Percentiles rank a stretch among this genome's conserved stretches.
Evolutionary conservation across 1,140 invertebrate genomes (phyloP).

Genomic region (Hyposmocoma kahamanoa): DNA sequence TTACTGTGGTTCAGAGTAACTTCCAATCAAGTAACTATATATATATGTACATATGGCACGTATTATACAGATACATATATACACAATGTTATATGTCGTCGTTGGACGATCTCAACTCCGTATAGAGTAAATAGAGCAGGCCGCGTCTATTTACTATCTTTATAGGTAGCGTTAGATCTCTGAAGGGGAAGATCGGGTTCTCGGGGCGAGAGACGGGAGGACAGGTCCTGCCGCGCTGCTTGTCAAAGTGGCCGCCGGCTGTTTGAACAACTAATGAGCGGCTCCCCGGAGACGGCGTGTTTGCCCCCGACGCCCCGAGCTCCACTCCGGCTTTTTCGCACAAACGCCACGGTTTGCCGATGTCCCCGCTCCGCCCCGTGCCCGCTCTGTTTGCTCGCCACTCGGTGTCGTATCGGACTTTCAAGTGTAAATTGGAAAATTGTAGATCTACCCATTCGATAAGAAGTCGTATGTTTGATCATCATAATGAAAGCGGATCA

Average conservation of each 20-base stretch:
- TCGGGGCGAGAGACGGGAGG: slow-evolving; percentile 21
- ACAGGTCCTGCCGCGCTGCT: slow-evolving; percentile 36
- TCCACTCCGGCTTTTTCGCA: slow-evolving; percentile 41
- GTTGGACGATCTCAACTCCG: neutral
- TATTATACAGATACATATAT: too few relatives aligned
- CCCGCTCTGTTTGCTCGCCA: slow-evolving; percentile 40
- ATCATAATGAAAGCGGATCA: too few relatives aligned
- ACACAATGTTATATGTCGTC: neutral
- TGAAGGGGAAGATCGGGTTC: slow-evolving; percentile 48
- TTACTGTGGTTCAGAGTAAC: too few relatives aligned
- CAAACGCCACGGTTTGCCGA: slow-evolving; percentile 38
- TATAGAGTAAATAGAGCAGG: slow-evolving; percentile 28
- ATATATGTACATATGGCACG: too few relatives aligned
- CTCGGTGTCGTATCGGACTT: slow-evolving; percentile 52
- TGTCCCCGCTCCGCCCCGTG: slow-evolving; percentile 21
- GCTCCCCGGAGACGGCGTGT: slow-evolving; percentile 51
- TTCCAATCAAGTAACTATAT: too few relatives aligned
- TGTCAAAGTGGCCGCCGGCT: slow-evolving; percentile 66
- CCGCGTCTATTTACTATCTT: slow-evolving; percentile 44
- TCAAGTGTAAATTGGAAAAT: slow-evolving; percentile 49
- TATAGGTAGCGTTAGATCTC: slow-evolving; percentile 51
- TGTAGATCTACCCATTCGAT: slow-evolving; percentile 30
- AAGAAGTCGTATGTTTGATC: slow-evolving; percentile 2
- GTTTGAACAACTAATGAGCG: slow-evolving; percentile 66
- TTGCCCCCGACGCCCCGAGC: slow-evolving; percentile 50